phyloP scores from a whole-genome alignment of 2,113 vertebrate genomes.

The Cyphomyrus plagiostoma region DNA sequence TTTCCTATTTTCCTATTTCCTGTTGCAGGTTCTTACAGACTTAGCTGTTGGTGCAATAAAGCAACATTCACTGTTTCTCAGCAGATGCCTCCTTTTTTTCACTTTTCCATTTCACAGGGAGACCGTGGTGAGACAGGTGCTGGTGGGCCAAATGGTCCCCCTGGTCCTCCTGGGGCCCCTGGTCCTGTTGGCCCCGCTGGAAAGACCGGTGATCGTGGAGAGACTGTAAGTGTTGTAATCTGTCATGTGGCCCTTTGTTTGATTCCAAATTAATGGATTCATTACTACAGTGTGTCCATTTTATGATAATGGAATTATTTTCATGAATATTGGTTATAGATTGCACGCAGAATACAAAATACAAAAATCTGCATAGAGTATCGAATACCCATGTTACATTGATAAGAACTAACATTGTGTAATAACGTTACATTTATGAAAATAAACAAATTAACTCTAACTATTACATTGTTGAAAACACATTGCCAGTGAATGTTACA shows the following conservation, averaged over 20 bases:
- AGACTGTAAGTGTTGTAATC: constrained; percentile 72
- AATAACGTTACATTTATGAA: not conserved
- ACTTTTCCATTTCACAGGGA: constrained; percentile 60
- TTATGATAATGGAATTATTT: not conserved
- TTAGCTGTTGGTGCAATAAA: not conserved
- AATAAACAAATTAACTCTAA: not conserved
- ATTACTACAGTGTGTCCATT: not conserved
- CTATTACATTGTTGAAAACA: not conserved
- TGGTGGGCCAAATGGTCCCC: constrained; percentile 80
- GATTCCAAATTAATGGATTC: too few species aligned
- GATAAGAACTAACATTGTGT: not conserved
- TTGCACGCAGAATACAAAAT: not conserved
- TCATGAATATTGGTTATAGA: not conserved
- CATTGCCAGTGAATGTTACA: not conserved
- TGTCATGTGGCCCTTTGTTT: not conserved
- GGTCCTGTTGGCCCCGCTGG: constrained; percentile 90
- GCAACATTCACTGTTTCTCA: not conserved
- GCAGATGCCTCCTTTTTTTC: not conserved
- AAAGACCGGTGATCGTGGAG: constrained; percentile 91
- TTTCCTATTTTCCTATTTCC: not conserved
- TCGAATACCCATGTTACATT: not conserved
- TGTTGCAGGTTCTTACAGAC: not conserved
- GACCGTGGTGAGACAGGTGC: constrained; percentile 85
- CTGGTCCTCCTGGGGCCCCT: constrained; percentile 86
- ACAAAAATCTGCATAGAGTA: not conserved